These are phyloP conservation scores for Gortyna flavago DNA, from an alignment of 2,888 invertebrate genomes.

Conservation along the genomic window DNA sequence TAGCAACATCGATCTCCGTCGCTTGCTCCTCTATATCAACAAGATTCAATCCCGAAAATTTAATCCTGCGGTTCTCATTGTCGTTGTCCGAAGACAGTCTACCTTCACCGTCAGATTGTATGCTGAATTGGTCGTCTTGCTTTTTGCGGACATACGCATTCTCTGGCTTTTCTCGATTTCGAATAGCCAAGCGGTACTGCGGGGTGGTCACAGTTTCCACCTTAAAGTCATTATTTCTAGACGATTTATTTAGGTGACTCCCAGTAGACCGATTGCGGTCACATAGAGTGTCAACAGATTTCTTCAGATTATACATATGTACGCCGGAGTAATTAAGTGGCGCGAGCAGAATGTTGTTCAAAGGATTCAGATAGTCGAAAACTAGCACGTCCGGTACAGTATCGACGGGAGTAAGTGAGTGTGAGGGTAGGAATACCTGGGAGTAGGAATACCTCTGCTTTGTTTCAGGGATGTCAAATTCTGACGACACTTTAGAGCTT, in stretches of 20 bases:
- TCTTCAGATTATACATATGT: constrained; percentile 76
- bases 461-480: constrained; percentile 18
- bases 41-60: constrained; percentile 60
- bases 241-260: neutral
- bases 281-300: constrained; percentile 41
- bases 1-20: constrained; percentile 41
- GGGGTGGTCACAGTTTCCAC: constrained; percentile 46
- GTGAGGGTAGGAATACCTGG: no score
- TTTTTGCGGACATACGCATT: constrained; percentile 41
- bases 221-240: constrained; percentile 41
- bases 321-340: constrained; percentile 67
- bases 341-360: constrained; percentile 80
- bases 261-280: constrained; percentile 15
- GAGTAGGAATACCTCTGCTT: neutral
- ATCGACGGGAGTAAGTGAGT: neutral
- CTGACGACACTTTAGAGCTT: constrained; percentile 10
- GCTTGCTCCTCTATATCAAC: constrained; percentile 62
- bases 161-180: constrained; percentile 26
- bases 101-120: constrained; percentile 57
- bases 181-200: constrained; percentile 48
- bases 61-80: neutral
- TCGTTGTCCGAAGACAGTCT: neutral
- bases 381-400: constrained; percentile 65
- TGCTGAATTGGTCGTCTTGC: constrained; percentile 46
- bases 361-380: constrained; percentile 82